Percentiles rank a stretch among this genome's conserved stretches.
These are phyloP conservation scores for Limnephilus rhombicus DNA, from an alignment of 2,888 invertebrate species.

Conservation along the genomic window DNA sequence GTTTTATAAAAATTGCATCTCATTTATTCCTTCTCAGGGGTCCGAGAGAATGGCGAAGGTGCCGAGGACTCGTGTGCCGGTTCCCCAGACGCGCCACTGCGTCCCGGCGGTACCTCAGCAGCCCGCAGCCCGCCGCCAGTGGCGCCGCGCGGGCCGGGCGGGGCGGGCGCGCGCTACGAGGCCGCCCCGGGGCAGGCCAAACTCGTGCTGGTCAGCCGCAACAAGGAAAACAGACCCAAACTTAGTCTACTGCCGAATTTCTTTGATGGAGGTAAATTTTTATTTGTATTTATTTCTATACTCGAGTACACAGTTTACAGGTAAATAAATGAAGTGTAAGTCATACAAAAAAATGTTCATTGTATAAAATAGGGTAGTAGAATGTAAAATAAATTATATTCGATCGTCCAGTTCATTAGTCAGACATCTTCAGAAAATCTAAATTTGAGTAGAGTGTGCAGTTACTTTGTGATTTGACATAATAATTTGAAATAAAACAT, in stretches of 20 bases:
- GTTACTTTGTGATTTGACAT: too few species aligned
- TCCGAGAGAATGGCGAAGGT: slow-evolving; percentile 60
- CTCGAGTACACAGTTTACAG: too few species aligned
- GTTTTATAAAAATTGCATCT: too few species aligned
- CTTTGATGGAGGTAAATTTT: slow-evolving; percentile 57
- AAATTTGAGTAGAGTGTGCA: too few species aligned
- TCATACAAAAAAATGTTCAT: too few species aligned
- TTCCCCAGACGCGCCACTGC: slow-evolving; percentile 40
- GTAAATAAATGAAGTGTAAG: too few species aligned
- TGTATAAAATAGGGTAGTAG: too few species aligned
- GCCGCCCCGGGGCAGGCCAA: slow-evolving; percentile 45
- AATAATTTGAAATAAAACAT: too few species aligned
- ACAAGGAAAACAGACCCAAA: slow-evolving; percentile 59
- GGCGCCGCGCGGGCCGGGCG: slow-evolving; percentile 41
- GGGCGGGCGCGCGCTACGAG: slow-evolving; percentile 5
- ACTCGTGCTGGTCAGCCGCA: slow-evolving; percentile 55
- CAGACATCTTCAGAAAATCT: too few species aligned
- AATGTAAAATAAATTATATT: too few species aligned
- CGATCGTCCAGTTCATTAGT: too few species aligned
- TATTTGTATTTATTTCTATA: too few species aligned
- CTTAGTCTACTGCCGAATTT: slow-evolving; percentile 57
- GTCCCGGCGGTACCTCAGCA: slow-evolving; percentile 36
- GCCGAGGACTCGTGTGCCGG: slow-evolving; percentile 54
- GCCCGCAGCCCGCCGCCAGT: slow-evolving; percentile 47
- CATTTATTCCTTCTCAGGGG: slow-evolving; percentile 38